phyloP scores from a whole-genome alignment of 2,113 vertebrate species.

The Sakesphorus luctuosus region DNA sequence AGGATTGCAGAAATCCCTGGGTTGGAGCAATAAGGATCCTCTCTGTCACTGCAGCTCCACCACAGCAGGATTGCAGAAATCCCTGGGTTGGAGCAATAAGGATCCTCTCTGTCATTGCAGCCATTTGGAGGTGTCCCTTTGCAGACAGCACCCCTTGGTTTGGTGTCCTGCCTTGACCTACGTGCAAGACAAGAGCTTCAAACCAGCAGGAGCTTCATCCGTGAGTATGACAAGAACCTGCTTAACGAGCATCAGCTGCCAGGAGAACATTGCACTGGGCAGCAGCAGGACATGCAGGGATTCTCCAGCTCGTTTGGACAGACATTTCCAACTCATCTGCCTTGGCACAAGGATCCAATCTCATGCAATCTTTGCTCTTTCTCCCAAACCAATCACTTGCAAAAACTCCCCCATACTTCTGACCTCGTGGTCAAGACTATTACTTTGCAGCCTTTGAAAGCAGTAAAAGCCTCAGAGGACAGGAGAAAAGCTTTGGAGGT shows the following conservation, averaged over 20 bases:
- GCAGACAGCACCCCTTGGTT: not conserved
- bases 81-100: not conserved
- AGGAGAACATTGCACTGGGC: not conserved
- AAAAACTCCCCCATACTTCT: not conserved
- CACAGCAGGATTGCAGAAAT: not conserved
- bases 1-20: not conserved
- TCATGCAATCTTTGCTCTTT: not conserved
- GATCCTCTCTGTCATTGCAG: not conserved
- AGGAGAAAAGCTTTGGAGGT: not conserved
- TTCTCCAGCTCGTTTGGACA: not conserved
- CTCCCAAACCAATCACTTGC: not conserved
- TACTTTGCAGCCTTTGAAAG: not conserved
- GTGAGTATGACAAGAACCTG: not conserved
- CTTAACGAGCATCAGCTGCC: not conserved
- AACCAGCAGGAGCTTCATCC: not conserved
- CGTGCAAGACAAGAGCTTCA: rapidly evolving
- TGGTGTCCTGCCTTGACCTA: not conserved
- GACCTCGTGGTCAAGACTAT: not conserved
- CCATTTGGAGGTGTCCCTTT: not conserved
- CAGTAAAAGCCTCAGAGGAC: not conserved
- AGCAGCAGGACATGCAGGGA: not conserved
- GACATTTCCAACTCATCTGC: not conserved
- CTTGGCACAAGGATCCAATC: not conserved
- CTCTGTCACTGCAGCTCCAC: not conserved
- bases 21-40: not conserved